These are phyloP conservation scores for Mungos mungo DNA, from an alignment of 2,113 vertebrate genomes.

Conservation along the genomic window DNA sequence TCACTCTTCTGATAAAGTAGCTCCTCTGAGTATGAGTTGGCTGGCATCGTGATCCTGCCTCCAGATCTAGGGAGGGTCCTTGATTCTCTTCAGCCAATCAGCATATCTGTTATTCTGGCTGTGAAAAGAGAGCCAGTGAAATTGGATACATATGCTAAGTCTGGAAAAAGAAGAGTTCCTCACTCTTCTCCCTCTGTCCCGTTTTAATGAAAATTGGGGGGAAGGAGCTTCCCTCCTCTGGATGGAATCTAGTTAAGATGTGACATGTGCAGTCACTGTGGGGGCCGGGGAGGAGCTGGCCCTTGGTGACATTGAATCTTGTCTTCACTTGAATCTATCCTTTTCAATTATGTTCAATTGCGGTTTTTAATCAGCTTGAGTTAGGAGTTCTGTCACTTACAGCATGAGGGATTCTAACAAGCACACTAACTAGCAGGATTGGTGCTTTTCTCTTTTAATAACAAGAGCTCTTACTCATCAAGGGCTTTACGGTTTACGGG, in stretches of 20 bases:
- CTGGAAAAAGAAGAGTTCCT: not conserved
- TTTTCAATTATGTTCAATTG: not conserved
- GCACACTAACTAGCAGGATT: not conserved
- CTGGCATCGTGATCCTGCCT: not conserved
- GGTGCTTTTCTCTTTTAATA: not conserved
- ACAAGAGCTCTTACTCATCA: not conserved
- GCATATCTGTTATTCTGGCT: not conserved
- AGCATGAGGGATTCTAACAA: not conserved
- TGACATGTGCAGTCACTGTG: not conserved
- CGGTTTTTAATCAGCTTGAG: not conserved
- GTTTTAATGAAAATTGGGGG: not conserved
- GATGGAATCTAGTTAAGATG: not conserved
- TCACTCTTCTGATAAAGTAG: conserved; percentile 1
- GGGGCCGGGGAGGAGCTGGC: not conserved
- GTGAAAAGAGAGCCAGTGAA: not conserved
- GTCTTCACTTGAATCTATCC: not conserved
- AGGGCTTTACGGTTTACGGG: not conserved
- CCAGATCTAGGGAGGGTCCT: not conserved
- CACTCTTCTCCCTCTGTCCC: not conserved
- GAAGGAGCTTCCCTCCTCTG: not conserved
- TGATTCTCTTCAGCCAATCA: not conserved
- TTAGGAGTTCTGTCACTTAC: not conserved
- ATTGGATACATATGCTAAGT: not conserved
- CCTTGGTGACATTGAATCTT: not conserved
- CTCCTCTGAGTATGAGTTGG: not conserved